phyloP scores from a whole-genome alignment of 2,888 invertebrate genomes.

The Brenthis daphne region DNA sequence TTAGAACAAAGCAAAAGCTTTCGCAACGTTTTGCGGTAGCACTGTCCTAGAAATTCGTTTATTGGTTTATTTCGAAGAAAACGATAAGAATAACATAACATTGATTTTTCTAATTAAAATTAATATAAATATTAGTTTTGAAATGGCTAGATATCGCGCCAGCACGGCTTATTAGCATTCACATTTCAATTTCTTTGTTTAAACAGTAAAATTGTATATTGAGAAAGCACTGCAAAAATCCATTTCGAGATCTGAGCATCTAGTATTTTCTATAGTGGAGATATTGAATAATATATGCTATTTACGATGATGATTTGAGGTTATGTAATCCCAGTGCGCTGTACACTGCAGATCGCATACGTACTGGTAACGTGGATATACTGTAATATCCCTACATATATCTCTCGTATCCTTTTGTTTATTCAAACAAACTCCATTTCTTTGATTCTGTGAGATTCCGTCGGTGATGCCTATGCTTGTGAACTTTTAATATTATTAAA shows the following conservation, averaged over 20 bases:
- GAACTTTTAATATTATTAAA: too few species aligned
- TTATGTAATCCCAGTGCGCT: slow-evolving; percentile 69
- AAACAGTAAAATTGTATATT: slow-evolving; percentile 70
- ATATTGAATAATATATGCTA: slow-evolving; percentile 67
- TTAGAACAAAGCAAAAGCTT: too few species aligned
- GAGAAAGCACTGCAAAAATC: slow-evolving; percentile 63
- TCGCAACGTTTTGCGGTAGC: too few species aligned
- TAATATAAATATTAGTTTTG: slow-evolving; percentile 1
- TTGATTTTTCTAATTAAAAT: neutral
- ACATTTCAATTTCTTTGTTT: slow-evolving; percentile 71
- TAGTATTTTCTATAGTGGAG: slow-evolving; percentile 48
- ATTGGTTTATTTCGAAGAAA: neutral
- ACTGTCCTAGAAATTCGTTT: too few species aligned
- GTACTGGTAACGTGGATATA: slow-evolving; percentile 42
- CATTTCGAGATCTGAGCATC: slow-evolving; percentile 54
- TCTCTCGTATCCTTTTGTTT: slow-evolving; percentile 19
- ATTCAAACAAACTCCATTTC: slow-evolving; percentile 13
- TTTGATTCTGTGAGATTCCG: slow-evolving; percentile 3
- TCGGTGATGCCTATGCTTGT: neutral
- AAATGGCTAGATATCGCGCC: neutral
- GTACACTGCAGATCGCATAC: slow-evolving; percentile 61
- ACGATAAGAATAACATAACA: neutral
- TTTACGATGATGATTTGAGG: slow-evolving; percentile 69
- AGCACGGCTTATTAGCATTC: slow-evolving; percentile 46
- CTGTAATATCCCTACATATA: slow-evolving; percentile 23